Evolutionary conservation across 2,888 invertebrate species (phyloP), one percentile per base, ranked within the genome.

Genomic region (Agrotis puta): DNA sequence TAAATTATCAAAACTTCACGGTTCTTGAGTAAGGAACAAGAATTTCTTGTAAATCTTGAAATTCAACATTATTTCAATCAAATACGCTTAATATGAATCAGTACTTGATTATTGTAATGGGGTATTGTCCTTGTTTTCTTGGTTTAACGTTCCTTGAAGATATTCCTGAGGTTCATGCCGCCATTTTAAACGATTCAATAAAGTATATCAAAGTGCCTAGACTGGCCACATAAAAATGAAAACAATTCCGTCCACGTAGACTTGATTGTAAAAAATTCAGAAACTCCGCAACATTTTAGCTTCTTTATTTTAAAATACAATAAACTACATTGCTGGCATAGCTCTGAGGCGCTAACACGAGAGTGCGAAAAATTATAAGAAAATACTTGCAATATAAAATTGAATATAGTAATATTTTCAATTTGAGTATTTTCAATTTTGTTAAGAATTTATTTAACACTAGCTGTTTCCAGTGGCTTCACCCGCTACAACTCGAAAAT

Each of bases 241-340:
- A 81, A 70, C 56, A 54, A 79, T 81, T 77, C 39, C 7, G 65
- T 64, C 14, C 33, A 50, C 54, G 73, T 67, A 72, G 39, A 77
- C 67, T 45, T 47, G n/a, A 16, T 39, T 14, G 63, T 51, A 64
- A 79, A 68, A 77, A 51, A 70, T 7, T 48, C 27, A 48, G 27
- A 45, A 71, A 62, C 24, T 47, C 5, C 45, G 2, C 48, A 45
- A 51, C 39, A 33, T 61, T 70, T 61, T 45, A 45, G 62, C 57
- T 77, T 71, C 61, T 81, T 71, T 76, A 70, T 70, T 64, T 63
- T 53, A 64, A 65, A 77, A 77, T 81, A 71, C 64, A 77, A 81
- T 72, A 68, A 70, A 63, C 45, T 70, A 59, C 63, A 64, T 68
- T 72, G 67, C 68, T 77, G 64, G 73, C 65, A 68, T 79, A 81